phyloP scores from a whole-genome alignment of 2,797 vertebrate genomes.

The Eulemur albifrons region DNA sequence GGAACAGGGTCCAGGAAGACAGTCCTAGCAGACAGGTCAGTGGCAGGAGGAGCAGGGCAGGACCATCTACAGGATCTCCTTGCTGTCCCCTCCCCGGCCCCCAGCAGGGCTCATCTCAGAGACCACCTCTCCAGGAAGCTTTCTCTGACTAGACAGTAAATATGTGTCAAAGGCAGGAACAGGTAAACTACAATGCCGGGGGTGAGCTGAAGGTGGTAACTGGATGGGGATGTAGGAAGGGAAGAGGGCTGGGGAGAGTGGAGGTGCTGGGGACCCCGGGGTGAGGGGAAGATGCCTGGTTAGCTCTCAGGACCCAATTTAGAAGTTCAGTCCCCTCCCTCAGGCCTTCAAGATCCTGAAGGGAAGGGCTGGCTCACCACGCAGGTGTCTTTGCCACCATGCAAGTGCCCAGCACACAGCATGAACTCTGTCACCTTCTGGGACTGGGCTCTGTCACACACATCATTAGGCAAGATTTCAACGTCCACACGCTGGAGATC shows the following conservation, averaged over 20 bases:
- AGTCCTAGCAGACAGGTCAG: not conserved
- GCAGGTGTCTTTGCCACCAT: slow-evolving; percentile 67
- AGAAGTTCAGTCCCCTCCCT: not conserved
- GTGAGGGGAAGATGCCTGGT: too few relatives aligned
- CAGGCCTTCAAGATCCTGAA: not conserved
- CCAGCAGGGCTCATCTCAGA: too few relatives aligned
- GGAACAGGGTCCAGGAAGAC: not conserved
- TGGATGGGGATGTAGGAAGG: not conserved
- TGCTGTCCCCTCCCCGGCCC: too few relatives aligned
- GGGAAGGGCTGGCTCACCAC: slow-evolving; percentile 16
- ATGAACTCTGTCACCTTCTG: slow-evolving; percentile 43
- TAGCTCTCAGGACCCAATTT: not conserved
- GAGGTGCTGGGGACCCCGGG: not conserved
- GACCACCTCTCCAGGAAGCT: not conserved
- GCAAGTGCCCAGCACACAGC: slow-evolving; percentile 39
- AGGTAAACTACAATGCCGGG: not conserved
- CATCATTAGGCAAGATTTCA: too few relatives aligned
- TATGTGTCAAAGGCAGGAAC: not conserved
- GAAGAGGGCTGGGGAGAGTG: not conserved
- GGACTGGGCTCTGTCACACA: too few relatives aligned
- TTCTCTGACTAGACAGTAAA: not conserved
- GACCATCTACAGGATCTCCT: too few relatives aligned
- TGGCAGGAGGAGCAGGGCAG: too few relatives aligned
- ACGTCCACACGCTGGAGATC: slow-evolving; percentile 37
- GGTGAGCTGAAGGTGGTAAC: not conserved